A percentile compares a stretch with the other conserved stretches of the same genome.
Evolutionary conservation across 2,797 vertebrate species (phyloP).

Genomic region (Numenius phaeopus): DNA sequence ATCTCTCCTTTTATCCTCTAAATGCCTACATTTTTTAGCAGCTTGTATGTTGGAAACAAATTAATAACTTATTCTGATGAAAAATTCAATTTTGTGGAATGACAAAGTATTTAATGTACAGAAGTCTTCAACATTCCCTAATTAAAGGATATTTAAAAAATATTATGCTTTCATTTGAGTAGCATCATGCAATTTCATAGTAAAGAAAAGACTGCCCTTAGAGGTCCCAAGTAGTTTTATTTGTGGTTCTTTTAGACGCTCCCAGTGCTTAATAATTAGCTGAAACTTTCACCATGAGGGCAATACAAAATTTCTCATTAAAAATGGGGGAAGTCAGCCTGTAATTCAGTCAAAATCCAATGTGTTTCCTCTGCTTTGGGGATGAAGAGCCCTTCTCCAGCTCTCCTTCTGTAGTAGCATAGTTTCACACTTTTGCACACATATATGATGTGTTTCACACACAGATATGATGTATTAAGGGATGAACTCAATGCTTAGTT

Average conservation of each 20-base stretch:
- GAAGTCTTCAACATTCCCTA: conserved; percentile 32
- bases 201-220: not conserved
- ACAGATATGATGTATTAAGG: not conserved
- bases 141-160: conserved; percentile 22
- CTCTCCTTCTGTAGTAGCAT: not conserved
- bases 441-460: not conserved
- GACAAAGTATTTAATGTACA: conserved; percentile 69
- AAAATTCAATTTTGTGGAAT: conserved; percentile 65
- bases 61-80: conserved; percentile 65
- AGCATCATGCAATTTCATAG: not conserved
- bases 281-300: not conserved
- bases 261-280: not conserved
- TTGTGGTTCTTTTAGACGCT: not conserved
- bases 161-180: not conserved
- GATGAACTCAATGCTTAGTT: not conserved
- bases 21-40: conserved; percentile 73
- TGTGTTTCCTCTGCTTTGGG: not conserved
- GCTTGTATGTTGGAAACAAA: conserved; percentile 68
- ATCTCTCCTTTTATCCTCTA: conserved; percentile 79
- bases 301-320: not conserved
- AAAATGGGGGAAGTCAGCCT: not conserved
- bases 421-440: not conserved
- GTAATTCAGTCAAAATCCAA: not conserved
- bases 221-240: not conserved
- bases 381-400: not conserved